Percentiles rank a stretch among this genome's conserved stretches.
Conservation (phyloP, 1,140 invertebrate genomes). For the Frieseomelitta varia region DNA sequence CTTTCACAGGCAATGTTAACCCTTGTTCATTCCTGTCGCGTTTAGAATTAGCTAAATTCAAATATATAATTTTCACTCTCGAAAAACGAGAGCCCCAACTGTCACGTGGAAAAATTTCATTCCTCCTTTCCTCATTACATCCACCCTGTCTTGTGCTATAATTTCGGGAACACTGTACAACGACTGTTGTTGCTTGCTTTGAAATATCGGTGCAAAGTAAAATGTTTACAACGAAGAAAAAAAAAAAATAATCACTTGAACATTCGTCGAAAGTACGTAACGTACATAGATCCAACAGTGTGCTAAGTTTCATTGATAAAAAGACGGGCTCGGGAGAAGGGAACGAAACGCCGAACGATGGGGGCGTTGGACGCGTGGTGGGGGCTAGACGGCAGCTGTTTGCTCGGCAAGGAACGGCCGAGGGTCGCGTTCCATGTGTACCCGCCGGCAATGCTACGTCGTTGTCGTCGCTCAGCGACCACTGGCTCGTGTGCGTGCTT, state of each 20-base stretch:
- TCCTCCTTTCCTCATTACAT: background rate
- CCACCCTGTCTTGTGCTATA: no score
- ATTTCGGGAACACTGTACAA: background rate
- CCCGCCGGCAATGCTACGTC: slow-evolving; percentile 65
- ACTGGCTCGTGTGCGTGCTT: background rate
- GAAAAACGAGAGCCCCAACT: no score
- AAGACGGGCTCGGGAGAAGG: background rate
- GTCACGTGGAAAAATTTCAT: background rate
- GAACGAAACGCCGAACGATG: slow-evolving; percentile 13
- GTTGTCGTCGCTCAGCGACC: slow-evolving; percentile 12
- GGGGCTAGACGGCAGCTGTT: slow-evolving; percentile 70
- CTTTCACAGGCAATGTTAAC: no score
- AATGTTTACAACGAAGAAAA: background rate
- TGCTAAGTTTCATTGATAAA: slow-evolving; percentile 24
- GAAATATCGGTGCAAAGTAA: background rate
- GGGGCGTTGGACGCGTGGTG: slow-evolving; percentile 48
- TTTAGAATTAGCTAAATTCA: background rate
- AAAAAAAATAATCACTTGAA: background rate
- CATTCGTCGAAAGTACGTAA: background rate
- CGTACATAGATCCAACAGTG: no score
- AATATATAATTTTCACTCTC: background rate
- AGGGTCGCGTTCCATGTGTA: slow-evolving; percentile 66
- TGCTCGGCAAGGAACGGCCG: slow-evolving; percentile 46
- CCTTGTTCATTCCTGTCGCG: background rate
- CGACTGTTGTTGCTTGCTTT: background rate